A percentile compares a stretch with the other conserved stretches of the same genome.
Evolutionary conservation across 2,888 invertebrate genomes (phyloP).

Genomic region (Hoplodrina ambigua): DNA sequence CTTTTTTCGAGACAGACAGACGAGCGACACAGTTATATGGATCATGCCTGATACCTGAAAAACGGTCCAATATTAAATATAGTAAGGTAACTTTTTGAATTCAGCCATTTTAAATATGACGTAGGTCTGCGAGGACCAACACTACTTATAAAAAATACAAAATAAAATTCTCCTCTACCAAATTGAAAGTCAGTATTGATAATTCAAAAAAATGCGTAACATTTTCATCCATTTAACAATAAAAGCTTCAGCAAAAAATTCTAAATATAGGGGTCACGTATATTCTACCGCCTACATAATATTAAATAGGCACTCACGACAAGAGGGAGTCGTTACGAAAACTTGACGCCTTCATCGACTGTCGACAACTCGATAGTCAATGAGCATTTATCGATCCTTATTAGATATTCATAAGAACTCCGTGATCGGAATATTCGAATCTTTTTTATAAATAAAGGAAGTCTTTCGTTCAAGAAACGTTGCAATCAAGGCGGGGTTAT

Average conservation of each 20-base stretch:
- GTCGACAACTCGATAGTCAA: conserved; percentile 58
- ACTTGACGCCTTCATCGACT: conserved; percentile 61
- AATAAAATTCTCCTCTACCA: too few relatives aligned
- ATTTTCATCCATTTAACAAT: neutral
- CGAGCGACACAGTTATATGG: too few relatives aligned
- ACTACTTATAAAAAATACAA: too few relatives aligned
- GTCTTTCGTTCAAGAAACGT: conserved; percentile 44
- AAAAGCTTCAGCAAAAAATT: neutral
- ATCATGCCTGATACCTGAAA: too few relatives aligned
- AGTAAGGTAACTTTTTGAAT: too few relatives aligned
- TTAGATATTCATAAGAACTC: conserved; percentile 62
- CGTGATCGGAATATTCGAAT: conserved; percentile 59
- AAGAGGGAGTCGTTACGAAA: conserved; percentile 57
- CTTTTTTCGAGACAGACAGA: too few relatives aligned
- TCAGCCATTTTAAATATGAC: too few relatives aligned
- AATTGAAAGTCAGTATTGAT: neutral
- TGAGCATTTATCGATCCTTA: conserved; percentile 66
- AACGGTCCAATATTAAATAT: too few relatives aligned
- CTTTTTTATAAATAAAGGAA: conserved; percentile 54
- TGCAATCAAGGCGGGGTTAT: conserved; percentile 53
- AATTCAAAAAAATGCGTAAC: neutral
- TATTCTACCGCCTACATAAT: conserved; percentile 8
- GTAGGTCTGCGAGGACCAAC: too few relatives aligned
- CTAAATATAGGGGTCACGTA: neutral
- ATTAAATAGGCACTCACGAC: conserved; percentile 25